Evolutionary conservation across 2,888 invertebrate species (phyloP), one percentile per base, ranked within the genome.

Genomic region (Copidosoma aretas): DNA sequence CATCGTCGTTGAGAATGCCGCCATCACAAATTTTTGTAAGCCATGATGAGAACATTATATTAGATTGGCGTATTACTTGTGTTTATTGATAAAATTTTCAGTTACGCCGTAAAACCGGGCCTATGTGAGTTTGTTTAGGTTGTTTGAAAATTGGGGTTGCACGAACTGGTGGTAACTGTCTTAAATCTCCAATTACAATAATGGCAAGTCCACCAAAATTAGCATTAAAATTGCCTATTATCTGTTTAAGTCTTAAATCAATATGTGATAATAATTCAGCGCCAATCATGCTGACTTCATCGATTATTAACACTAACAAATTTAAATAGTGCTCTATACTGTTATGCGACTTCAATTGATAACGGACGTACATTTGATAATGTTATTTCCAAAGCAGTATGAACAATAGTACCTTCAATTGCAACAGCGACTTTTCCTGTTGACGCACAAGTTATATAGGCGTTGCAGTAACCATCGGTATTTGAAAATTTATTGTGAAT

Each of bases 171-270:
- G 82, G 81, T 59, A 80, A 64, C 74, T 82, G 81, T 15, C 80
- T 73, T 46, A 83, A 75, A 77, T 83, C 84, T 24, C 80, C 80
- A 72, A 77, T 77, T 8, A 81, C 76, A 69, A 82, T 79, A 1
- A 82, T 52, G 64, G 81, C 76, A 21, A 80, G 25, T n/a, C n/a
- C n/a, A n/a, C n/a, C n/a, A n/a, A n/a, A n/a, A n/a, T n/a, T n/a
- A n/a, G n/a, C n/a, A n/a, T n/a, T n/a, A n/a, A n/a, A n/a, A n/a
- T n/a, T n/a, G n/a, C n/a, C n/a, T n/a, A n/a, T n/a, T n/a, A n/a
- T 81, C 74, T 81, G 78, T 68, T 79, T 78, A 52, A 82, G 65
- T 19, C 80, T 51, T n/a, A 70, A 22, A 75, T 80, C 76, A 57
- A 81, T 77, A 63, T 77, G 64, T n/a, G 22, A 41, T 21, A 81